Base-by-base conservation (phyloP, 2,888 invertebrate genomes). In the Drosophila histrio region DNA sequence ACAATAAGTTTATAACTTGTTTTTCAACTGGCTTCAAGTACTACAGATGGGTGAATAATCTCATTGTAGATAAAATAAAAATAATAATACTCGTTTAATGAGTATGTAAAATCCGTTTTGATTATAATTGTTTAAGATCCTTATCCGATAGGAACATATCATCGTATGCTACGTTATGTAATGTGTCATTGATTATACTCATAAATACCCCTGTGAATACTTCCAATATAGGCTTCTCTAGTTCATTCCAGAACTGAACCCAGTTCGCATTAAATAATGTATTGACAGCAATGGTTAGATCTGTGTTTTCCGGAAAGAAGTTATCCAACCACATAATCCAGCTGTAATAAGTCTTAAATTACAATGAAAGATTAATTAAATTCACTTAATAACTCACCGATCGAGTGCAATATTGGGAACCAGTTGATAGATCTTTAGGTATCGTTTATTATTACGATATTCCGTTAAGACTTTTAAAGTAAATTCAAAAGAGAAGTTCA, bases 211-310 rank as follows among this genome's bases (percentile, higher is more conserved):
- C 52, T 6, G 52, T 64, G 7, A 85, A 81, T 30, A 78, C 24
- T 2, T 54, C 49, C 28, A 78, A 41, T 17, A 85, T 78, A 2
- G 85, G 50, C 9, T 78, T 71, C 47, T 84, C 79, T 7, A 81
- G 15, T 19, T 79, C 85, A 46, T 79, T 84, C 81, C 79, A 79
- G 56, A 79, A 84, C 39, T 65, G 71, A 7, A 84, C 60, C 79
- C 85, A 79, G 38, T 79, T 79, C 2, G 46, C 56, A 43, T 84
- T 61, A 7, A 84, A 77, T 13, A 68, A 30, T 22, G 61, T 80
- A 47, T 81, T 84, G 0, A 84, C 17, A 0, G 58, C 49, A 21
- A 81, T 50, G 1, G 67, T 84, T 21, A 79, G 32, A 22, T 79
- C 85, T 13, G 56, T 64, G 19, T 81, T 79, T 43, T 78, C 72